phyloP scores from a whole-genome alignment of 2,888 invertebrate genomes.

The Heteromyza rotundicornis region DNA sequence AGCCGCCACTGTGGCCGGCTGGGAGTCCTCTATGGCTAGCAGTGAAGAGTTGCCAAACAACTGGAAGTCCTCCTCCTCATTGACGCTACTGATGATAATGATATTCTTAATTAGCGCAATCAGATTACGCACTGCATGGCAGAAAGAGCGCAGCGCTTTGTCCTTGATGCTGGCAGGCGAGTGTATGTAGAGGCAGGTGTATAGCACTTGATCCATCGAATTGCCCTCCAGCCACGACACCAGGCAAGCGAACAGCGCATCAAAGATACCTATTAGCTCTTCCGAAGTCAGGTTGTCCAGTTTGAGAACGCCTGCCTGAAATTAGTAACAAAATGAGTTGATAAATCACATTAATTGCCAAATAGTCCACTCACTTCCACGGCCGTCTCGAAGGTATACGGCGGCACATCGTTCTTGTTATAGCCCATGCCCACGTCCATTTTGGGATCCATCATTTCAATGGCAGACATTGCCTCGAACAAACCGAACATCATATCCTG shows the following conservation, averaged over 20 bases:
- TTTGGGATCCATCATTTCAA: constrained; percentile 99
- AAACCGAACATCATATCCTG: constrained; percentile 91
- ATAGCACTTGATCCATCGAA: constrained; percentile 94
- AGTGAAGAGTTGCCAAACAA: constrained; percentile 89
- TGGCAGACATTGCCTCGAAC: constrained; percentile 99
- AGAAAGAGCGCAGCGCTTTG: constrained; percentile 83
- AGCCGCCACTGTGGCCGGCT: constrained; percentile 77
- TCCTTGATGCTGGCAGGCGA: constrained; percentile 86
- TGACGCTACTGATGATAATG: constrained; percentile 85
- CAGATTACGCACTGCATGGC: constrained; percentile 85
- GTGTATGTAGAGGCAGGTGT: constrained; percentile 94
- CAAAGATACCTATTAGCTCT: constrained; percentile 92
- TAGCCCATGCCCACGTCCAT: constrained; percentile 99
- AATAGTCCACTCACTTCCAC: constrained; percentile 73
- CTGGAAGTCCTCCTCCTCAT: constrained; percentile 97
- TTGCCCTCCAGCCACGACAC: constrained; percentile 98
- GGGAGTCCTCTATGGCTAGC: constrained; percentile 69
- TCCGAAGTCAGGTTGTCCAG: constrained; percentile 75
- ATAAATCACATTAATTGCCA: not conserved
- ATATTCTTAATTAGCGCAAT: constrained; percentile 89
- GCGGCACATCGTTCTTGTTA: constrained; percentile 83
- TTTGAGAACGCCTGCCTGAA: constrained; percentile 76
- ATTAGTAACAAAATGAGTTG: not conserved
- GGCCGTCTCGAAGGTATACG: constrained; percentile 86
- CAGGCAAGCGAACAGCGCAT: constrained; percentile 90